A percentile compares a stretch with the other conserved stretches of the same genome.
Conservation (phyloP, 2,113 vertebrate species). For the Paramisgurnus dabryanus region DNA sequence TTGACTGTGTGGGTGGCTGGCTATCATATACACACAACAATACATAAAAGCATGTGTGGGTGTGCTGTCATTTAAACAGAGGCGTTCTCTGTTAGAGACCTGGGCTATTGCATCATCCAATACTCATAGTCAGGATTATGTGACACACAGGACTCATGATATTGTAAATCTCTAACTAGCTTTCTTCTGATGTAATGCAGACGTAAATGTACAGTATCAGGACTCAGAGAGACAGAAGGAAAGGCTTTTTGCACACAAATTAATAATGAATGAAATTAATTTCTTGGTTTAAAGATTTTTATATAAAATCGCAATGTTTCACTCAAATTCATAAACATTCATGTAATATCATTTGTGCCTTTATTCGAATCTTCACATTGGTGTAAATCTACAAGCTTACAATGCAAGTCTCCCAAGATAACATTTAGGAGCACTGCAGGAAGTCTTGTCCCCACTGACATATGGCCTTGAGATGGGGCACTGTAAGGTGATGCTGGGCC, state of each 20-base stretch:
- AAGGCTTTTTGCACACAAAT: too few relatives aligned
- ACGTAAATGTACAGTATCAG: too few relatives aligned
- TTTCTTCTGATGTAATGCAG: background rate
- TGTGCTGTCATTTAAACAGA: constrained; percentile 31
- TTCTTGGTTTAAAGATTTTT: too few relatives aligned
- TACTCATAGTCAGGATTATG: background rate
- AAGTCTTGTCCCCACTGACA: constrained; percentile 10
- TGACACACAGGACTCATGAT: background rate
- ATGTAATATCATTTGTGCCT: too few relatives aligned
- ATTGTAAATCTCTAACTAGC: constrained; percentile 26
- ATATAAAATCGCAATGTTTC: too few relatives aligned
- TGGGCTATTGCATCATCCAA: constrained; percentile 19
- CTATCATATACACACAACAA: background rate
- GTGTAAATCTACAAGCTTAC: background rate
- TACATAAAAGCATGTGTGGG: constrained; percentile 27
- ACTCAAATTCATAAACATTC: too few relatives aligned
- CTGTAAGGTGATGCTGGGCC: constrained; percentile 16
- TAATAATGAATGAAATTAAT: too few relatives aligned
- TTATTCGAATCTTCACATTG: background rate
- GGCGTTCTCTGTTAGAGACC: constrained; percentile 12
- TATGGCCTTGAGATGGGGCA: constrained; percentile 4
- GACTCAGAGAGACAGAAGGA: too few relatives aligned
- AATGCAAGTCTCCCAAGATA: background rate
- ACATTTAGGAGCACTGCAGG: background rate
- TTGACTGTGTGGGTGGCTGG: constrained; percentile 27